These are phyloP conservation scores for Folsomia candida DNA, from an alignment of 2,888 invertebrate genomes.

Conservation along the genomic window DNA sequence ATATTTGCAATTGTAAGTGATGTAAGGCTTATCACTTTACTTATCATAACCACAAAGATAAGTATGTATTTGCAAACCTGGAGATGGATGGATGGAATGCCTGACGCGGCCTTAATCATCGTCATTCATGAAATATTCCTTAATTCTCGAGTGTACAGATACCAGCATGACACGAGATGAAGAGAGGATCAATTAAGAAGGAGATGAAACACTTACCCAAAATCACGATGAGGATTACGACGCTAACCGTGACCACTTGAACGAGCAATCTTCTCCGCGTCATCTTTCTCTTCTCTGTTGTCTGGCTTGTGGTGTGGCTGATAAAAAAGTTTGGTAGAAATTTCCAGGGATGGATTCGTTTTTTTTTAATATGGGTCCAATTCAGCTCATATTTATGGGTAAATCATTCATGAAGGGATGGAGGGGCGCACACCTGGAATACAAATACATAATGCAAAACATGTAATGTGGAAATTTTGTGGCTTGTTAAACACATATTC, in stretches of 20 bases:
- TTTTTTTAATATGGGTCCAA: no score
- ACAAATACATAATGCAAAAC: no score
- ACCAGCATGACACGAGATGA: neutral
- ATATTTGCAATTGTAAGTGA: no score
- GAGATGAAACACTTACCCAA: constrained; percentile 1
- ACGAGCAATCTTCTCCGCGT: constrained; percentile 9
- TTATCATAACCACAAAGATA: neutral
- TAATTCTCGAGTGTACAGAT: neutral
- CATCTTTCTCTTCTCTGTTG: neutral
- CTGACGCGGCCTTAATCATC: neutral
- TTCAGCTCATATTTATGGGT: neutral
- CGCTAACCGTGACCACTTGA: constrained; percentile 6
- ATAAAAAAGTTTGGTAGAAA: no score
- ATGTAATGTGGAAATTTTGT: no score
- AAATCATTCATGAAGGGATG: no score
- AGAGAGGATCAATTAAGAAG: neutral
- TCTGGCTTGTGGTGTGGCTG: no score
- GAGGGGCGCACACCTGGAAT: neutral
- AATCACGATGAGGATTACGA: neutral
- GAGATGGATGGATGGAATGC: neutral
- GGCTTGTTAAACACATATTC: no score
- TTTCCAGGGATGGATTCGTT: no score
- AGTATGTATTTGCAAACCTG: no score
- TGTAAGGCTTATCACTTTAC: neutral
- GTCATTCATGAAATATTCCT: neutral